Conservation (phyloP, 2,888 invertebrate genomes). For the Amorpha juglandis region DNA sequence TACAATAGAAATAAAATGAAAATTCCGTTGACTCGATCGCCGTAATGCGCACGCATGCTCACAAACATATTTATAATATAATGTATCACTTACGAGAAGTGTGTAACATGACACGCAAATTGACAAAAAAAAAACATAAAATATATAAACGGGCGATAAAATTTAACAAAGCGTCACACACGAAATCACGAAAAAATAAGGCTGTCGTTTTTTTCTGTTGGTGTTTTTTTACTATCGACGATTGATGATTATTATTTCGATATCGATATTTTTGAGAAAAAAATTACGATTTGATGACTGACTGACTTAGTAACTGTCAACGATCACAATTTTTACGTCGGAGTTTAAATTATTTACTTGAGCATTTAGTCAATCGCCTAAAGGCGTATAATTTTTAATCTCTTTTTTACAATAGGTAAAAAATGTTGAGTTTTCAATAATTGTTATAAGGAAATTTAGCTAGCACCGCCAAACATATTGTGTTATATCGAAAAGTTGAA, state of each 20-base stretch:
- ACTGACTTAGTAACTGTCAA: too few species aligned
- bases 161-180: constrained; percentile 58
- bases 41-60: constrained; percentile 59
- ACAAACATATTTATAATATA: constrained; percentile 45
- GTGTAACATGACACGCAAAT: constrained; percentile 51
- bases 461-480: too few species aligned
- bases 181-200: constrained; percentile 57
- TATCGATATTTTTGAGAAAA: not conserved
- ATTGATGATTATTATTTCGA: not conserved
- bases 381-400: too few species aligned
- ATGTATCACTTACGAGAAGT: constrained; percentile 53
- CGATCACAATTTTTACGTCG: too few species aligned
- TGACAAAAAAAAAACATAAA: constrained; percentile 42
- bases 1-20: constrained; percentile 50
- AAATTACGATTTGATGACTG: too few species aligned
- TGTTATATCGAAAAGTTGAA: not conserved
- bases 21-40: constrained; percentile 65
- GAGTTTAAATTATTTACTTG: too few species aligned
- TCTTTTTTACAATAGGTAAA: constrained; percentile 23
- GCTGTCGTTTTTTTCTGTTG: constrained; percentile 34
- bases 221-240: constrained; percentile 5
- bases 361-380: too few species aligned
- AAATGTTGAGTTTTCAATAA: not conserved
- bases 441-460: not conserved
- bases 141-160: constrained; percentile 42